These are phyloP conservation scores for Ahaetulla prasina DNA, from an alignment of 2,113 vertebrate genomes.

Conservation along the genomic window DNA sequence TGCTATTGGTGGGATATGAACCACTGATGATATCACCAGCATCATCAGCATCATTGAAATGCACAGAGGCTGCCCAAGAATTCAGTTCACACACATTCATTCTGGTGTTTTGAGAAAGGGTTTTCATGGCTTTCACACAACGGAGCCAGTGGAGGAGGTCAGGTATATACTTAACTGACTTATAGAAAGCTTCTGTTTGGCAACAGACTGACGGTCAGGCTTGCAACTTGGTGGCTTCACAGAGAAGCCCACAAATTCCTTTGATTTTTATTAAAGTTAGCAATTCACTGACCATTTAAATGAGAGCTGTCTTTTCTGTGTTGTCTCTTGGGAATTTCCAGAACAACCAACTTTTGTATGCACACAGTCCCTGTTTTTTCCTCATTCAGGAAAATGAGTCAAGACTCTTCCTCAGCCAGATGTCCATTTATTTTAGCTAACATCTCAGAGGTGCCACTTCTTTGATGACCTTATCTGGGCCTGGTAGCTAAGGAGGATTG, in stretches of 20 bases:
- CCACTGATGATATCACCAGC: neutral
- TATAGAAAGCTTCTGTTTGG: neutral
- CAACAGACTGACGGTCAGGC: neutral
- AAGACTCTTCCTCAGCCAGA: neutral
- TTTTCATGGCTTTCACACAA: neutral
- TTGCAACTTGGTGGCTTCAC: neutral
- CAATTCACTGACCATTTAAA: neutral
- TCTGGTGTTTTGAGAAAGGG: neutral
- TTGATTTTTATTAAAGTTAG: neutral
- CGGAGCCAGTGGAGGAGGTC: neutral
- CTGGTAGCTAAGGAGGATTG: neutral
- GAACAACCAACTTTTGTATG: neutral
- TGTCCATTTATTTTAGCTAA: neutral
- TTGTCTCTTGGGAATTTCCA: neutral
- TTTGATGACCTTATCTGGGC: neutral
- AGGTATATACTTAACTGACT: neutral
- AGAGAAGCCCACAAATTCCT: neutral
- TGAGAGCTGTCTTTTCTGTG: neutral
- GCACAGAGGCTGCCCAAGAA: neutral
- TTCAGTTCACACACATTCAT: neutral
- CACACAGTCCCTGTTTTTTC: neutral
- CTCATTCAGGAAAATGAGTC: neutral
- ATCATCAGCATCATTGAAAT: neutral
- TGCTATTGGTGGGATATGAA: neutral
- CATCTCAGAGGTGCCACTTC: neutral